Evolutionary conservation across 2,888 invertebrate species (phyloP).

Genomic region (Macropis europaea): DNA sequence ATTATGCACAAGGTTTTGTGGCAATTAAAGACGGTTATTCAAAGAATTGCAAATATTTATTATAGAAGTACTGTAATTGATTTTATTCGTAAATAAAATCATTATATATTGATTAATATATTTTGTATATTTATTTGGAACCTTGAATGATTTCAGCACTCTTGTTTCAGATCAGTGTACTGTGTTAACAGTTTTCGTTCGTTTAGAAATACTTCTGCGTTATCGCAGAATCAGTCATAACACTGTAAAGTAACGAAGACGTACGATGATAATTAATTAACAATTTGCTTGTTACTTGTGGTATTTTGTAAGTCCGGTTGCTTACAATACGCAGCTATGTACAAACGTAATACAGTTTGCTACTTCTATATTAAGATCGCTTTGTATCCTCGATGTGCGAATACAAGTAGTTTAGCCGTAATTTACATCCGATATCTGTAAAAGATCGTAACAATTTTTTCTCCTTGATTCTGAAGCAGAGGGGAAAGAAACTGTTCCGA

Average conservation of each 20-base stretch:
- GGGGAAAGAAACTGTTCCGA: not conserved
- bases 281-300: conserved; percentile 33
- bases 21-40: conserved; percentile 21
- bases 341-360: conserved; percentile 5
- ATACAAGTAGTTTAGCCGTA: conserved; percentile 1
- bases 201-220: conserved; percentile 7
- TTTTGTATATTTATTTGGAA: conserved; percentile 43
- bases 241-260: conserved; percentile 67
- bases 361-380: conserved; percentile 7
- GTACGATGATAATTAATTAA: conserved; percentile 12
- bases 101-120: conserved; percentile 36
- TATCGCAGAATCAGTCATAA: conserved; percentile 36
- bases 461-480: not conserved
- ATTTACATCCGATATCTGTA: not conserved
- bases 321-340: not conserved
- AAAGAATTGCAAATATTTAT: conserved; percentile 40
- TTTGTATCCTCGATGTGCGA: conserved; percentile 14
- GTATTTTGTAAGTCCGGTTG: conserved; percentile 8
- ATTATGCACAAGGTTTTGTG: conserved; percentile 28
- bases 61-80: conserved; percentile 49
- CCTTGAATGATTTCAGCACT: conserved; percentile 59
- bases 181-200: not conserved
- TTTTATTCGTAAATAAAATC: conserved; percentile 56
- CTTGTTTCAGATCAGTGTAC: conserved; percentile 25
- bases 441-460: not conserved